Evolutionary conservation across 1,140 invertebrate genomes (phyloP), one percentile per base, ranked within the genome.

Genomic region (Penaeus chinensis): DNA sequence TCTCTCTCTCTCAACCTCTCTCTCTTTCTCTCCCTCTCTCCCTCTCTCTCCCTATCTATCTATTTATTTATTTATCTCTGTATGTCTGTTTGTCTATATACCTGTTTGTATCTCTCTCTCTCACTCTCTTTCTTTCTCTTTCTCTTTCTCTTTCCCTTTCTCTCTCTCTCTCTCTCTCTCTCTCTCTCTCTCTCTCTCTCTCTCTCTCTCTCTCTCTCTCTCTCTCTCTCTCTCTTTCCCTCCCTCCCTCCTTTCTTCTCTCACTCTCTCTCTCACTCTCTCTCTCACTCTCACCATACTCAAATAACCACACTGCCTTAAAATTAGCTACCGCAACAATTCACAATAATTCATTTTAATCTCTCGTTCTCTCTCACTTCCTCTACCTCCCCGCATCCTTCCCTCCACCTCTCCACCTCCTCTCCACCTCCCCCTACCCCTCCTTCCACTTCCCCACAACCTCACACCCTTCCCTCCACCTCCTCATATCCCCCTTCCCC

Each of bases 1-100:
- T 84, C 10, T 69, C 32, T 69, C 18, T 83, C 63, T 83, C 42
- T 71, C 66, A 60, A 0, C 71, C 82, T 83, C 63, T 83, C 37
- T 83, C 22, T 82, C 81, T 82, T 4, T 65, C 81, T 65, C 11
- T 66, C 19, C n/a, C 63, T 65, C n/a, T 82, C 92, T 10, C 42
- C 42, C 3, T 13, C 47, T 8, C 13, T 13, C 47, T 13, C 47
- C 1, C 37, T 37, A 66, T 66, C 24, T 24, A 66, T 66, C 24
- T 20, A 66, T 66, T 7, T 66, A 66, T 66, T 7, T 66, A 22
- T 20, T 7, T 22, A 66, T 66, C 65, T 24, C 32, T 24, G 16
- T 10, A 27, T 65, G 18, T 65, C 13, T 22, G 5, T 37, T 5
- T 37, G 5, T 37, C 37, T 37, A 37, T 37, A 2, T 37, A 37